A percentile compares a stretch with the other conserved stretches of the same genome.
phyloP scores from a whole-genome alignment of 2,888 invertebrate species.

The Lagria hirta region DNA sequence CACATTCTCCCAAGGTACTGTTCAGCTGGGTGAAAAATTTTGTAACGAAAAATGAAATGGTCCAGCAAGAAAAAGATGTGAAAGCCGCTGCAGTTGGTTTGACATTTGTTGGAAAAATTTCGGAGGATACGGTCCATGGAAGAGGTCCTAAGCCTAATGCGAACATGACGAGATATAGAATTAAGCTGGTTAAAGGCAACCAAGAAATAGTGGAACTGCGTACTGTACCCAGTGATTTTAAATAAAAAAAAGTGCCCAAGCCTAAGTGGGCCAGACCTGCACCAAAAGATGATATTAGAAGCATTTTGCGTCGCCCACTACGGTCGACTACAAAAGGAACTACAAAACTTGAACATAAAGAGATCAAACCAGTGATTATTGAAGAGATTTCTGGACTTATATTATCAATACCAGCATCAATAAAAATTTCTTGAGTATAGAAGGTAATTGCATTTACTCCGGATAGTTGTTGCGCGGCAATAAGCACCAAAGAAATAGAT shows the following conservation, averaged over 20 bases:
- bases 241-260: constrained; percentile 60
- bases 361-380: constrained; percentile 58
- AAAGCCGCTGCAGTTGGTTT: constrained; percentile 74
- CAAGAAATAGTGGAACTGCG: constrained; percentile 59
- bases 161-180: constrained; percentile 68
- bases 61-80: constrained; percentile 74
- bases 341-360: constrained; percentile 68
- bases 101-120: constrained; percentile 75
- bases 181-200: constrained; percentile 71
- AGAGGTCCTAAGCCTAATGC: constrained; percentile 63
- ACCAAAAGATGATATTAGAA: constrained; percentile 68
- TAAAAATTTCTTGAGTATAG: constrained; percentile 19
- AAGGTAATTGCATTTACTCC: constrained; percentile 18
- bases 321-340: constrained; percentile 75
- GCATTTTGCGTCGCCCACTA: constrained; percentile 69
- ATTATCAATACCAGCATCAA: constrained; percentile 49
- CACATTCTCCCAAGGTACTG: constrained; percentile 59
- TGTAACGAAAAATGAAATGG: constrained; percentile 70
- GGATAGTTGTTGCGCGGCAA: constrained; percentile 14
- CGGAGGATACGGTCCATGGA: constrained; percentile 64
- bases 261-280: constrained; percentile 64
- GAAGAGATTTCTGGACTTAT: constrained; percentile 12
- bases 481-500: constrained; percentile 50
- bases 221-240: constrained; percentile 55
- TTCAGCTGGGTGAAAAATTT: constrained; percentile 65